Conservation (phyloP, 2,113 vertebrate genomes). For the Elaphurus davidianus region DNA sequence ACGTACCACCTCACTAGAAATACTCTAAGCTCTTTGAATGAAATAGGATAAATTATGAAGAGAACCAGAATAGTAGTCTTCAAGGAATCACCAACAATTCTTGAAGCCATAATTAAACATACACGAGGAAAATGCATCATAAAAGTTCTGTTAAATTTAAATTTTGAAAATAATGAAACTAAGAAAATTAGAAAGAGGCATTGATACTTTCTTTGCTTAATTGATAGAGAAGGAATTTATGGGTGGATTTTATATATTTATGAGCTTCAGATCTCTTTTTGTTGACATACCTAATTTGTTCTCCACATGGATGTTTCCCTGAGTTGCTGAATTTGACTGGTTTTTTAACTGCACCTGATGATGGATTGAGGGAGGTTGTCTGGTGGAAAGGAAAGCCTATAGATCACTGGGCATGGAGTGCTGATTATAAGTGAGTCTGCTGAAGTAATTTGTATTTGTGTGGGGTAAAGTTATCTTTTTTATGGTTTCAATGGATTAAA, state of each 20-base stretch:
- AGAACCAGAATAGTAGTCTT: not conserved
- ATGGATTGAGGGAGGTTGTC: not conserved
- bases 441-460: not conserved
- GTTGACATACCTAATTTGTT: not conserved
- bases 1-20: not conserved
- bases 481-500: not conserved
- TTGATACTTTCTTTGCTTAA: not conserved
- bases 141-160: not conserved
- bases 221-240: not conserved
- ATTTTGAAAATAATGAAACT: not conserved
- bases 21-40: not conserved
- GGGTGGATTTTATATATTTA: not conserved
- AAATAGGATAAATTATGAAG: not conserved
- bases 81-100: not conserved
- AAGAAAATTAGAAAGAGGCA: not conserved
- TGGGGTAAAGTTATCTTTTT: not conserved
- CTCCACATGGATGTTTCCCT: not conserved
- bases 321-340: not conserved
- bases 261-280: not conserved
- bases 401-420: not conserved
- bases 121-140: not conserved
- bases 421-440: not conserved
- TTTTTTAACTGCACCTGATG: not conserved
- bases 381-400: not conserved
- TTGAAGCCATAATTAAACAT: not conserved